Evolutionary conservation across 2,888 invertebrate species (phyloP).

Genomic region (Philereme transversata): DNA sequence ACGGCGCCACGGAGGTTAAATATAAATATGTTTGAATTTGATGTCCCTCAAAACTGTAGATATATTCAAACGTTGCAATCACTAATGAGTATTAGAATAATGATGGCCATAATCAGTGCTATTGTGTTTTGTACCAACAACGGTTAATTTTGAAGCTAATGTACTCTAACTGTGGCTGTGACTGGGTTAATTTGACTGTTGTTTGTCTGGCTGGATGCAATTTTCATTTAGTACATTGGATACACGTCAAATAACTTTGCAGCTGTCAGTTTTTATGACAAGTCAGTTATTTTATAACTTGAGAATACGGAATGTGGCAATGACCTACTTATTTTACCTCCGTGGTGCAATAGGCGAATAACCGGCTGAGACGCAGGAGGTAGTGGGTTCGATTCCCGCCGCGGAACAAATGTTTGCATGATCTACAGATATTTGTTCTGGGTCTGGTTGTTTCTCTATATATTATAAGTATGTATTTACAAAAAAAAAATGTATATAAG

Average conservation of each 20-base stretch:
- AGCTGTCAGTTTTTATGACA: not conserved
- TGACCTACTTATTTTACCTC: too few relatives aligned
- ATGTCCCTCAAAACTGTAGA: conserved; percentile 1
- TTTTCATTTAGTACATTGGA: not conserved
- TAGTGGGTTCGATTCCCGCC: too few relatives aligned
- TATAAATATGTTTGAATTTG: not conserved
- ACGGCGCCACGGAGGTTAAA: too few relatives aligned
- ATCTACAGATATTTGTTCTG: too few relatives aligned
- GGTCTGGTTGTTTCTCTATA: too few relatives aligned
- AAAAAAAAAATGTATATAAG: too few relatives aligned
- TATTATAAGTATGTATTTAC: too few relatives aligned
- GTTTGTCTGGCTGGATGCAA: conserved; percentile 1
- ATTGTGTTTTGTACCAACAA: conserved; percentile 49
- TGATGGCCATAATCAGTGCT: conserved; percentile 25
- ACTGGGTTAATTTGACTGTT: conserved; percentile 16
- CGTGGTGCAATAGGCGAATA: too few relatives aligned
- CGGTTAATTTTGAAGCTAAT: conserved; percentile 56
- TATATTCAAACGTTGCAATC: conserved; percentile 2
- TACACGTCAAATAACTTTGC: not conserved
- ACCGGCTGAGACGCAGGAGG: too few relatives aligned
- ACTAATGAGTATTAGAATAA: conserved; percentile 20
- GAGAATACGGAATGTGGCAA: too few relatives aligned
- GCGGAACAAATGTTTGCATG: too few relatives aligned
- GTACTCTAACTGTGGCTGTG: conserved; percentile 46
- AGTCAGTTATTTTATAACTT: too few relatives aligned